Evolutionary conservation across 92 coral and sea anemone species (phyloP).

Genomic region (Ricordea florida): DNA sequence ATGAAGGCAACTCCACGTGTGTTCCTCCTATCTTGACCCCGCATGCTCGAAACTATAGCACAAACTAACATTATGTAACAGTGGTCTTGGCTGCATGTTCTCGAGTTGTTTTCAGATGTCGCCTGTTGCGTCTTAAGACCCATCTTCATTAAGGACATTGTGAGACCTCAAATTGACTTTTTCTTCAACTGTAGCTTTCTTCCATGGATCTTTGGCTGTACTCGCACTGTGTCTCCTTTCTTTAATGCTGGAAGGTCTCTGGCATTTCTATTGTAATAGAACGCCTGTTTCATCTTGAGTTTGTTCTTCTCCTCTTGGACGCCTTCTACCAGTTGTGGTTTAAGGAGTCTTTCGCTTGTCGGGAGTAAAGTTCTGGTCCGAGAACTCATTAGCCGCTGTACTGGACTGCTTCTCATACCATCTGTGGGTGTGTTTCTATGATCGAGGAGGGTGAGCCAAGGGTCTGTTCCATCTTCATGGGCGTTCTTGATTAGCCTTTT

Average conservation of each 20-base stretch:
- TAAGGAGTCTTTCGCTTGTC: conserved; percentile 1
- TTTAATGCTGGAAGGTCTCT: neutral
- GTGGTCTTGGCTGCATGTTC: neutral
- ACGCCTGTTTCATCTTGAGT: neutral
- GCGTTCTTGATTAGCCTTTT: conserved; percentile 18
- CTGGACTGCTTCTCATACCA: conserved; percentile 21
- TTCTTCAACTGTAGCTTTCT: neutral
- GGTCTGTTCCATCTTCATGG: conserved; percentile 4
- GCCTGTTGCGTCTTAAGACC: neutral
- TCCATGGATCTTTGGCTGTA: conserved; percentile 9
- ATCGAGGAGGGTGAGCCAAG: conserved; percentile 22
- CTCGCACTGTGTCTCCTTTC: conserved; percentile 1
- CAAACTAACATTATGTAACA: no score
- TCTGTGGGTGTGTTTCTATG: conserved; percentile 37
- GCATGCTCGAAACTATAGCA: no score
- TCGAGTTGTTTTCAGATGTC: conserved; percentile 5
- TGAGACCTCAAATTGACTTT: neutral
- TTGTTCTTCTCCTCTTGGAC: conserved; percentile 7
- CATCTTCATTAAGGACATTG: conserved; percentile 6
- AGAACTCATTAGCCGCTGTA: conserved; percentile 23
- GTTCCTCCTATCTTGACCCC: no score
- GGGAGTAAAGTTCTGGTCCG: conserved; percentile 39
- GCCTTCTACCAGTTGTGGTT: conserved; percentile 11
- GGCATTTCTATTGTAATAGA: conserved; percentile 15
- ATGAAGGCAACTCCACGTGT: no score